Conservation (phyloP, 1,140 invertebrate genomes). For the Bombus affinis region DNA sequence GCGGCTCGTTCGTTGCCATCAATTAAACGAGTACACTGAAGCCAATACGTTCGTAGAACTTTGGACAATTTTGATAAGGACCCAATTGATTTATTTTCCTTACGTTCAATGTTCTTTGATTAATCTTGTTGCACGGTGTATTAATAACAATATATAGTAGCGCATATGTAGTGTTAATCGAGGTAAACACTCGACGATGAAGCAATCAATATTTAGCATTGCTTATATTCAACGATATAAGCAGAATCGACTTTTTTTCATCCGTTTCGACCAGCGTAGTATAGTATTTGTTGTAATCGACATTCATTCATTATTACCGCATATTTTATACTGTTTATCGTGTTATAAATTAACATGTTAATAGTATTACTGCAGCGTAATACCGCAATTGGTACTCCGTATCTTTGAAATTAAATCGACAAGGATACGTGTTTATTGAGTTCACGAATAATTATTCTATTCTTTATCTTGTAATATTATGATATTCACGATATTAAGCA, state of each 20-base stretch:
- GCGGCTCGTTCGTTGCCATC: slow-evolving; percentile 24
- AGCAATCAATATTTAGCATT: not conserved
- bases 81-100: slow-evolving; percentile 17
- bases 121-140: not conserved
- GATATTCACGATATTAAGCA: no score
- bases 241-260: no score
- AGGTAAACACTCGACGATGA: not conserved
- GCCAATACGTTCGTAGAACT: not conserved
- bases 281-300: not conserved
- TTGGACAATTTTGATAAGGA: slow-evolving; percentile 7
- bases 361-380: not conserved
- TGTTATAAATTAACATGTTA: not conserved
- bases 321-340: not conserved
- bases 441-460: not conserved
- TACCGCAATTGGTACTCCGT: no score
- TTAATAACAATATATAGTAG: not conserved
- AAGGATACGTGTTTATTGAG: not conserved
- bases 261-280: not conserved
- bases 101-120: not conserved
- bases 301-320: not conserved
- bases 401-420: not conserved
- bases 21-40: slow-evolving; percentile 12
- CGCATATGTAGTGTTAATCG: not conserved
- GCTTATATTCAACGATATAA: not conserved
- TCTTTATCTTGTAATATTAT: not conserved